phyloP scores from a whole-genome alignment of 2,888 invertebrate genomes.

The Oxycera nigricornis region DNA sequence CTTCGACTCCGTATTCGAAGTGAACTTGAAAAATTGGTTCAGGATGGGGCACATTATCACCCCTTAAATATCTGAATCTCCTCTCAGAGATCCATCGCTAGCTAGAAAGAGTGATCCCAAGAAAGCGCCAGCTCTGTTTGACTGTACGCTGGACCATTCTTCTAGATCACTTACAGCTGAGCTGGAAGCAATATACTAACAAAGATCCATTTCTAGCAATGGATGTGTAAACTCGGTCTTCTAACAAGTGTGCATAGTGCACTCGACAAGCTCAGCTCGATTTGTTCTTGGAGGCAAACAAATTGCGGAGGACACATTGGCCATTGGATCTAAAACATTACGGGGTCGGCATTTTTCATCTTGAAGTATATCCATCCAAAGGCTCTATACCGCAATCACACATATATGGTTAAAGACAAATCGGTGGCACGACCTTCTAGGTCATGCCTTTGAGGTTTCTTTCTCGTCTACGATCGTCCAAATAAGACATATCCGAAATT shows the following conservation, averaged over 20 bases:
- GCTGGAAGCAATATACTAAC: slow-evolving; percentile 16
- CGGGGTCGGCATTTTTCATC: not conserved
- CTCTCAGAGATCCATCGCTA: not conserved
- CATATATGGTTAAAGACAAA: not conserved
- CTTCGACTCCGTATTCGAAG: not conserved
- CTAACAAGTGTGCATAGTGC: too few relatives aligned
- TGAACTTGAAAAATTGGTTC: not conserved
- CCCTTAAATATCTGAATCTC: not conserved
- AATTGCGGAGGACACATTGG: too few relatives aligned
- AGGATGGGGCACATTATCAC: not conserved
- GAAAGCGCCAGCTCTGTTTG: not conserved
- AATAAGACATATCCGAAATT: not conserved
- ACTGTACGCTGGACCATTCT: not conserved
- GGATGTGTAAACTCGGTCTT: slow-evolving; percentile 6
- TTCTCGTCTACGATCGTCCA: not conserved
- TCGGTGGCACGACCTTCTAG: not conserved
- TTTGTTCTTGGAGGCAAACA: too few relatives aligned
- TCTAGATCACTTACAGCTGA: not conserved
- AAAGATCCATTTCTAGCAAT: not conserved
- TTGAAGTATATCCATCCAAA: not conserved
- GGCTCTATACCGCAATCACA: not conserved
- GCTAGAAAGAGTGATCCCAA: slow-evolving; percentile 1
- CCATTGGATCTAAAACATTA: too few relatives aligned
- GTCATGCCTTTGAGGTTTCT: not conserved
- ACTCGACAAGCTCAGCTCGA: too few relatives aligned